Conservation (phyloP, 2,888 invertebrate species). For the Drosophila demipolita region DNA sequence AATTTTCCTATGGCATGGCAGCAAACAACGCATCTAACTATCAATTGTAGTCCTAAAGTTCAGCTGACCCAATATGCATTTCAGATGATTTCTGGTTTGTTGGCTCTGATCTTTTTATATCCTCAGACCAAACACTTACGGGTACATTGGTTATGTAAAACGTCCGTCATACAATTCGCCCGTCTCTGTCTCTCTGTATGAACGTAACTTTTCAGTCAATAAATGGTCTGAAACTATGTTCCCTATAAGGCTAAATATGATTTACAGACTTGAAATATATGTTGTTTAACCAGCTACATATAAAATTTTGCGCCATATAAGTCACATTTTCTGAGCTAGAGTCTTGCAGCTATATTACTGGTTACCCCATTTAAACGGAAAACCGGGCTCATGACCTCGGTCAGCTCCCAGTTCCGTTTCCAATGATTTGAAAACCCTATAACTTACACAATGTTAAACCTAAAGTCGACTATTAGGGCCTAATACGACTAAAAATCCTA, state of each 20-base stretch:
- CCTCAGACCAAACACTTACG: background rate
- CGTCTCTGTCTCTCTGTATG: background rate
- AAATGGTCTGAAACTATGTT: background rate
- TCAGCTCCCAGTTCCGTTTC: background rate
- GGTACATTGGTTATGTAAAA: background rate
- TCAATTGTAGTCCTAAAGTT: slow-evolving; percentile 32
- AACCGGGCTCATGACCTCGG: too few species aligned
- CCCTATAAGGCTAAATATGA: background rate
- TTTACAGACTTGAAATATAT: background rate
- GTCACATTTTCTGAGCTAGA: too few species aligned
- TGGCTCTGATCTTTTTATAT: slow-evolving; percentile 11
- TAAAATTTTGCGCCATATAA: too few species aligned
- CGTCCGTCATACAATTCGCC: background rate
- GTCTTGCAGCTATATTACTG: too few species aligned
- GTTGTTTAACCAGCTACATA: too few species aligned
- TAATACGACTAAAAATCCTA: too few species aligned
- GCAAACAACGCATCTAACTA: slow-evolving; percentile 21
- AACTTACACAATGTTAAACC: background rate
- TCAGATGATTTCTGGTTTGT: slow-evolving; percentile 41
- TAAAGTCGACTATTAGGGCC: background rate
- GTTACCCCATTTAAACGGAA: background rate
- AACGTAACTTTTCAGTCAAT: background rate
- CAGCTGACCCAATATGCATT: slow-evolving; percentile 29
- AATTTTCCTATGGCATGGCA: slow-evolving; percentile 46
- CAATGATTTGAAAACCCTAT: background rate